These are phyloP conservation scores for Dendrocincla tyrannina DNA, from an alignment of 2,797 vertebrate species.

Conservation along the genomic window DNA sequence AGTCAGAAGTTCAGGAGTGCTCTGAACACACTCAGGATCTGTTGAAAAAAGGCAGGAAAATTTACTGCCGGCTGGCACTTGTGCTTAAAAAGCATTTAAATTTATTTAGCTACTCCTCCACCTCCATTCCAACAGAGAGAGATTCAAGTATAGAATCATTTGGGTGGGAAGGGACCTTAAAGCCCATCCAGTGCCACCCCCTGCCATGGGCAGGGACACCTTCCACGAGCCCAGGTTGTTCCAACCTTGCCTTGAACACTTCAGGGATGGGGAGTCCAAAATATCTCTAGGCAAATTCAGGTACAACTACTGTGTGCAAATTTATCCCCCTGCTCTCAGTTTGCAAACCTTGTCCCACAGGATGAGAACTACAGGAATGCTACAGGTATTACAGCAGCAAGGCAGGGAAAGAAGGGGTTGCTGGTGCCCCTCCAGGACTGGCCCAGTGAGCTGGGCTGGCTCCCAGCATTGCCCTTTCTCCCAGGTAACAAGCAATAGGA, in stretches of 20 bases:
- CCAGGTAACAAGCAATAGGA: background rate
- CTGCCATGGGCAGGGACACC: background rate
- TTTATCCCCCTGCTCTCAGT: too few species aligned
- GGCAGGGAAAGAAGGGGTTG: background rate
- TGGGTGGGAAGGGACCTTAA: background rate
- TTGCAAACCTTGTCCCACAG: background rate
- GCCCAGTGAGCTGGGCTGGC: background rate
- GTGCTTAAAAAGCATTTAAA: background rate
- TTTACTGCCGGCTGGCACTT: background rate
- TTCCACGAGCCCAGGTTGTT: background rate
- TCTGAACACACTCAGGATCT: background rate
- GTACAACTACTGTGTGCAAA: background rate
- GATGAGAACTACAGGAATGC: background rate
- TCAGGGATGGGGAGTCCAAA: background rate
- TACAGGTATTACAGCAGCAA: background rate
- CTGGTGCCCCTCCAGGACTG: background rate
- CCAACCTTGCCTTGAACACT: background rate
- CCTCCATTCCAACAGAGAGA: accelerated
- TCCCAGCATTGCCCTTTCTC: background rate
- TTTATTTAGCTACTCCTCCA: background rate
- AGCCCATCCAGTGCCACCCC: background rate
- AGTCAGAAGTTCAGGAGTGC: slow-evolving; percentile 27
- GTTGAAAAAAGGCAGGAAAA: background rate
- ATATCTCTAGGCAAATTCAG: background rate
- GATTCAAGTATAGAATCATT: background rate